These are phyloP conservation scores for Porphyrio hochstetteri DNA, from an alignment of 2,113 vertebrate genomes.

Conservation along the genomic window DNA sequence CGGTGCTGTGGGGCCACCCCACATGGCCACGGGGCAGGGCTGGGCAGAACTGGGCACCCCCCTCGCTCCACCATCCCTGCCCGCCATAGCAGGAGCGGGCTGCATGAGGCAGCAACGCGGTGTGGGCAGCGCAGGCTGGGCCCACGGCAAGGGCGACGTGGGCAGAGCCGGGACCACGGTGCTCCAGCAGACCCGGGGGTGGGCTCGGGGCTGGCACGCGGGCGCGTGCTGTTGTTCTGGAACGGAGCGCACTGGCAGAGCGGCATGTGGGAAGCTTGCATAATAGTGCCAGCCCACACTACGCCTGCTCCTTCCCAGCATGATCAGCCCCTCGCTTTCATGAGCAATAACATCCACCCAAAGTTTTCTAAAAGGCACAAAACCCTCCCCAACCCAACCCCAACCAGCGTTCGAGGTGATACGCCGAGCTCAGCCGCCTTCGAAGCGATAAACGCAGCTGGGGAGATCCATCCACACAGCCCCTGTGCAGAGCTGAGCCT, in stretches of 20 bases:
- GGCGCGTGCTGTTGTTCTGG: conserved; percentile 53
- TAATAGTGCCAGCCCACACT: conserved; percentile 65
- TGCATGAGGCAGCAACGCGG: neutral
- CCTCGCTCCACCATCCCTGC: fast-evolving
- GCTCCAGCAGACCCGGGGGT: conserved; percentile 52
- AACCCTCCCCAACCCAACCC: neutral
- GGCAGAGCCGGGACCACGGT: neutral
- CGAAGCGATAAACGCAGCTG: neutral
- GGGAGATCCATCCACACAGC: conserved; percentile 7
- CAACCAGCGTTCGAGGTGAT: conserved; percentile 15
- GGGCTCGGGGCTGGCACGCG: conserved; percentile 42
- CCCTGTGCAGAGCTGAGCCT: neutral
- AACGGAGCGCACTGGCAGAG: conserved; percentile 57
- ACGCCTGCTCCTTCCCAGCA: conserved; percentile 60
- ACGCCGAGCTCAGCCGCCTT: conserved; percentile 37
- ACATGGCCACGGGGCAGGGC: neutral
- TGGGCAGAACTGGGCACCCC: fast-evolving
- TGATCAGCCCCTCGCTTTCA: conserved; percentile 40
- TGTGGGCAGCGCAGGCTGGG: neutral
- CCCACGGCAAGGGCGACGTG: fast-evolving
- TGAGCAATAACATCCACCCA: conserved; percentile 41
- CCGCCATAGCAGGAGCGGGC: fast-evolving
- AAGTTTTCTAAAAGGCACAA: conserved; percentile 27
- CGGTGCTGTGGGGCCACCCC: fast-evolving
- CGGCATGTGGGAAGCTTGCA: conserved; percentile 64